A percentile compares a stretch with the other conserved stretches of the same genome.
Conservation (phyloP, 2,888 invertebrate species). For the Drepanosiphum platanoidis region DNA sequence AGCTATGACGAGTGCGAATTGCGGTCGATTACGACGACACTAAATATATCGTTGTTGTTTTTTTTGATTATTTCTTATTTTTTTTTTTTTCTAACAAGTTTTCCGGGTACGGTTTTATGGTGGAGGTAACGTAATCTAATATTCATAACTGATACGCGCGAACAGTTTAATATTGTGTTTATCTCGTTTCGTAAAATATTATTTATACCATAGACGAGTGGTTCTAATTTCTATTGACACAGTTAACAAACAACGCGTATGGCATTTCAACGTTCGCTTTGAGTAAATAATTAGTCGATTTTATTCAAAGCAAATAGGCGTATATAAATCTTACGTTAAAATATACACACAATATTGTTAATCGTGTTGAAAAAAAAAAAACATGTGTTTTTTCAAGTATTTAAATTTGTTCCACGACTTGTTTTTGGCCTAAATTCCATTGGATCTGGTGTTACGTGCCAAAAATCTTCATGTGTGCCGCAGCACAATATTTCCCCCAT, state of each 20-base stretch:
- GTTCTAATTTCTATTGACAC: background rate
- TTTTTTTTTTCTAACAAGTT: no score
- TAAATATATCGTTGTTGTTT: no score
- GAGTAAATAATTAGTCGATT: background rate
- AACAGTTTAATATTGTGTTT: no score
- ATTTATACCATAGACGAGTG: background rate
- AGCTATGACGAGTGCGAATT: no score
- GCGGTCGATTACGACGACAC: no score
- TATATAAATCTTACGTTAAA: background rate
- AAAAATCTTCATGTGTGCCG: conserved; percentile 27
- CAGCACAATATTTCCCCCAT: background rate
- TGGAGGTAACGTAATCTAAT: no score
- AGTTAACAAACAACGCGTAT: background rate
- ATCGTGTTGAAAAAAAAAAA: conserved; percentile 12
- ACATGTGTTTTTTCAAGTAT: conserved; percentile 50
- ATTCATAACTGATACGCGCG: no score
- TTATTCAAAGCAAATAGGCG: conserved; percentile 1
- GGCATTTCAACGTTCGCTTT: background rate
- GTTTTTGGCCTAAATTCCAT: conserved; percentile 61
- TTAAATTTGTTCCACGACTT: conserved; percentile 52
- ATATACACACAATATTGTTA: background rate
- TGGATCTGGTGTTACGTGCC: conserved; percentile 25
- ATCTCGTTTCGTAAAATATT: background rate
- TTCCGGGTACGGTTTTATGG: no score
- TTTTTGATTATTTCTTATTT: no score